Evolutionary conservation across 1,140 invertebrate genomes (phyloP).

Genomic region (Cecropterus lyciades): DNA sequence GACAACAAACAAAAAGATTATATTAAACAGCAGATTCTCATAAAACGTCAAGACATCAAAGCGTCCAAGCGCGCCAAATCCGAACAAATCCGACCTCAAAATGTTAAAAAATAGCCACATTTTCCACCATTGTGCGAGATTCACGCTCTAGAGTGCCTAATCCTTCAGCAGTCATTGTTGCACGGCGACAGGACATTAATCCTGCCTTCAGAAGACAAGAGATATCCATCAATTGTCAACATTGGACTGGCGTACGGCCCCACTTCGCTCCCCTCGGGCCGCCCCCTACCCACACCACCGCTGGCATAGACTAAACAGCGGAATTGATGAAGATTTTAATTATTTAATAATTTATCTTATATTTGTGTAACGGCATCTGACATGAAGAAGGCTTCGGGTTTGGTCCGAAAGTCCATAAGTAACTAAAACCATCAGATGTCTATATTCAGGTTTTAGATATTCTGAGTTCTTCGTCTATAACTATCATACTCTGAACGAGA

Average conservation of each 20-base stretch:
- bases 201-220: slow-evolving; percentile 81
- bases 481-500: too few relatives aligned
- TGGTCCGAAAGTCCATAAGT: too few relatives aligned
- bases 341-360: too few relatives aligned
- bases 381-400: too few relatives aligned
- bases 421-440: too few relatives aligned
- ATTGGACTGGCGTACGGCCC: slow-evolving; percentile 67
- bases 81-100: slow-evolving; percentile 23
- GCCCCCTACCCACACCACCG: slow-evolving; percentile 55
- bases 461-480: too few relatives aligned
- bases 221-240: slow-evolving; percentile 84
- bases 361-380: too few relatives aligned
- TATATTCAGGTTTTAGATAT: too few relatives aligned
- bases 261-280: slow-evolving; percentile 42
- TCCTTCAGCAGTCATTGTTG: slow-evolving; percentile 73
- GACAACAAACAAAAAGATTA: not conserved
- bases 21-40: not conserved
- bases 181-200: slow-evolving; percentile 73
- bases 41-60: slow-evolving; percentile 23
- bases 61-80: slow-evolving; percentile 13
- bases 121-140: slow-evolving; percentile 30
- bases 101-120: slow-evolving; percentile 35
- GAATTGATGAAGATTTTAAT: too few relatives aligned
- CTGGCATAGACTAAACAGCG: slow-evolving; percentile 52
- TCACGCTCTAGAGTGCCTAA: slow-evolving; percentile 62